Evolutionary conservation across 2,113 vertebrate genomes (phyloP).

Genomic region (Xiphorhynchus elegans): DNA sequence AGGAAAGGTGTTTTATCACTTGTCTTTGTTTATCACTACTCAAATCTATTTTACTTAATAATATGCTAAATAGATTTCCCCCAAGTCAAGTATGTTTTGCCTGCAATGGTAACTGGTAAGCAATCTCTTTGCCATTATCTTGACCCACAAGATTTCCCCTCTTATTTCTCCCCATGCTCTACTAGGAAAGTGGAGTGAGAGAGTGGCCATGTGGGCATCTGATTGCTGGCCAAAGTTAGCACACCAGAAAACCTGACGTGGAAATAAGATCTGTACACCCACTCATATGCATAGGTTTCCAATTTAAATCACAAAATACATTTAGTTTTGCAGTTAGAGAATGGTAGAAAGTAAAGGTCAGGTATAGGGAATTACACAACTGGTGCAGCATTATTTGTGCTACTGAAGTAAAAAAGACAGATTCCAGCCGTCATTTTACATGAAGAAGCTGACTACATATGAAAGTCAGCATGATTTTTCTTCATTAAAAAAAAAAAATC

Average conservation of each 20-base stretch:
- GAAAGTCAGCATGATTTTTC: neutral
- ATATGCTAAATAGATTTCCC: neutral
- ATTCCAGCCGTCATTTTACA: neutral
- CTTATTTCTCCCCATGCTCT: neutral
- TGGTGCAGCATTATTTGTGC: neutral
- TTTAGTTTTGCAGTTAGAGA: neutral
- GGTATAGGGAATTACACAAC: neutral
- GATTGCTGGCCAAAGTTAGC: neutral
- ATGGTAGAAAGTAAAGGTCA: neutral
- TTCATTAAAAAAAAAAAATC: neutral
- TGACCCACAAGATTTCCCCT: neutral
- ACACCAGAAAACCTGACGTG: neutral
- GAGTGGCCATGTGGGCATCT: fast-evolving
- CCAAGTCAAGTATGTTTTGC: neutral
- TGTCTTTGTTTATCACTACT: neutral
- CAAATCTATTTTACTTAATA: neutral
- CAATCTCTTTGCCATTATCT: neutral
- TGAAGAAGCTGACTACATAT: neutral
- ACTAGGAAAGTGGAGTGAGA: neutral
- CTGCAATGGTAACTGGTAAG: neutral
- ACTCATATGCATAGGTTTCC: neutral
- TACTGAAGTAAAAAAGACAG: neutral
- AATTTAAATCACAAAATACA: neutral
- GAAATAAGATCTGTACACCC: neutral
- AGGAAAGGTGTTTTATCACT: neutral